phyloP scores from a whole-genome alignment of 2,113 vertebrate species.

The Coregonus clupeaformis region DNA sequence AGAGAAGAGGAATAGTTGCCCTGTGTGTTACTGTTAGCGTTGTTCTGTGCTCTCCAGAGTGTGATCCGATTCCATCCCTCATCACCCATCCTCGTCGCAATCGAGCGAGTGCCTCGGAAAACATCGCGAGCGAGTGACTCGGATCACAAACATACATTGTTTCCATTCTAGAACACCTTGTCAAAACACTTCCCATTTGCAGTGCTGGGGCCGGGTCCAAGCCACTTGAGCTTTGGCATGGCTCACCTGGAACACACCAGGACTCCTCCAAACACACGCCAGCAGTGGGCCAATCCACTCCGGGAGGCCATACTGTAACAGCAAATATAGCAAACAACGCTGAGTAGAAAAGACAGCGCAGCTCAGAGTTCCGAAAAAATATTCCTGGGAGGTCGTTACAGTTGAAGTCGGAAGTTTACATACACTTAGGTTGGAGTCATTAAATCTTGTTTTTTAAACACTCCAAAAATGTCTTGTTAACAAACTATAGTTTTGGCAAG shows the following conservation, averaged over 20 bases:
- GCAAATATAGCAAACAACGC: neutral
- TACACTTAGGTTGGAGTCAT: too few relatives aligned
- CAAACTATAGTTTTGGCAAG: too few relatives aligned
- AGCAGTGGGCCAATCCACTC: constrained; percentile 42
- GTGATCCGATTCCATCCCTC: constrained; percentile 25
- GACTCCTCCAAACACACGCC: constrained; percentile 57
- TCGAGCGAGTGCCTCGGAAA: neutral
- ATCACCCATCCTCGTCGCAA: neutral
- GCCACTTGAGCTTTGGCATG: constrained; percentile 75
- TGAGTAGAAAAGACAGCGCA: neutral
- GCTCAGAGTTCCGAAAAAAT: neutral
- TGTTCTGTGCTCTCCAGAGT: constrained; percentile 15
- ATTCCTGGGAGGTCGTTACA: neutral
- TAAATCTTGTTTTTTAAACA: too few relatives aligned
- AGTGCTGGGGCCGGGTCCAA: constrained; percentile 63
- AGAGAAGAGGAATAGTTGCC: neutral
- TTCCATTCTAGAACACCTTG: constrained; percentile 17
- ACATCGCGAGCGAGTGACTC: neutral
- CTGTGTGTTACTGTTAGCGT: neutral
- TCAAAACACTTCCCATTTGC: constrained; percentile 66
- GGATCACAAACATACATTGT: constrained; percentile 6
- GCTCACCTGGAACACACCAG: constrained; percentile 69
- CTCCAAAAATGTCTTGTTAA: too few relatives aligned
- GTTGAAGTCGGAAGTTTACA: too few relatives aligned
- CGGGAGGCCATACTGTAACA: constrained; percentile 47